Base-by-base conservation (phyloP, 2,113 vertebrate genomes). In the Zingel zingel region DNA sequence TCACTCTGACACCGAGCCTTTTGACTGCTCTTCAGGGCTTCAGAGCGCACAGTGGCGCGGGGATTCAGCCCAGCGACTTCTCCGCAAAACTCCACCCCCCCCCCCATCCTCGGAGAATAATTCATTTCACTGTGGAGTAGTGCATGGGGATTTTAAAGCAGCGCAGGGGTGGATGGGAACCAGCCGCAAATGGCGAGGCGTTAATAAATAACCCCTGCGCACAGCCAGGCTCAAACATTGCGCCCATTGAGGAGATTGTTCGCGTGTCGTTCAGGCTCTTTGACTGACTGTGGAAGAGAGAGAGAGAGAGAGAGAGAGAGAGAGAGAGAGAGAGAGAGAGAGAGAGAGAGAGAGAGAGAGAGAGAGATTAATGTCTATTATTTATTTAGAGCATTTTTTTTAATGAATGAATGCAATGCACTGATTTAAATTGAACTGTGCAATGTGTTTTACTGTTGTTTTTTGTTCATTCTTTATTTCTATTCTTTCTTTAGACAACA, bases 181-280 rank as follows among this genome's bases (percentile, higher is more conserved):
- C 96, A 97, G 96, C 89, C 94, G 95, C 96, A 96, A 97, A 96
- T 96, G 96, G 94, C 95, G 92, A 96, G 96, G 96, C 96, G 97
- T 98, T 98, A 98, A 99, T 98, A 97, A 99, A 97, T 98, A 97
- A 97, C 97, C 96, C 15, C 95, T 95, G 92, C 93, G 96, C 96
- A 94, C 97, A 97, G 96, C 93, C 95, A 94, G 96, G 95, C 95
- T 96, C 97, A 96, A 92, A 96, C 96, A 96, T 79, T 96, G 94
- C 95, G 94, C 86, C 97, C 95, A 97, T 97, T 98, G 97, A 98
- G 93, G 95, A 96, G 96, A 97, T 96, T 96, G 97, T 97, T 99
- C 97, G 97, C 97, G 97, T 98, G 98, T 97, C 97, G 96, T 96
- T 97, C 96, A 96, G 95, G 96, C 97, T 97, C 95, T 97, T 97